These are phyloP conservation scores for Andricus grossulariae DNA, from an alignment of 1,140 invertebrate genomes.

Conservation along the genomic window DNA sequence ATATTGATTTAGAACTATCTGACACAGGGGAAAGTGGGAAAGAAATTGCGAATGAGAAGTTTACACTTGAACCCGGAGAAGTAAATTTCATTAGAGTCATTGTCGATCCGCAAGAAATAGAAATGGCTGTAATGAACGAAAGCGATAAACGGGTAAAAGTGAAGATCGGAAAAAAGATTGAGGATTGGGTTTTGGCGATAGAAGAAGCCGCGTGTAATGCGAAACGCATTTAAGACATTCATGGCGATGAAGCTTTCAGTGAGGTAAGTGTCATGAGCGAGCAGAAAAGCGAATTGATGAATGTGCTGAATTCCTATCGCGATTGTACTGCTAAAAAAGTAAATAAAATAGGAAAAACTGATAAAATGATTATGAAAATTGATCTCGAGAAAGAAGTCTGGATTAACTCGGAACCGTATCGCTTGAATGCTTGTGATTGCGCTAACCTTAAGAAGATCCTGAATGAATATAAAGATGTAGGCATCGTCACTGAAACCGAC, in stretches of 20 bases:
- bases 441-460: constrained; percentile 22
- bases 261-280: background rate
- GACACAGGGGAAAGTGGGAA: no score
- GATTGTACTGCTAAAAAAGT: no score
- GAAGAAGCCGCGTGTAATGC: no score
- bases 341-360: no score
- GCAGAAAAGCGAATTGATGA: constrained; percentile 24
- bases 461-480: constrained; percentile 27
- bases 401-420: constrained; percentile 19
- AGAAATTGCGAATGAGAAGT: no score
- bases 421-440: constrained; percentile 25
- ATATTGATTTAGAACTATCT: no score
- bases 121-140: no score
- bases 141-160: no score
- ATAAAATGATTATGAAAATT: no score
- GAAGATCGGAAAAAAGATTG: background rate
- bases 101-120: no score
- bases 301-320: constrained; percentile 32
- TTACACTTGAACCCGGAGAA: no score
- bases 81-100: no score
- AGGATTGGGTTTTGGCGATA: background rate
- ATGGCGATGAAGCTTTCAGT: background rate
- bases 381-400: constrained; percentile 9
- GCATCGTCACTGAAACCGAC: constrained; percentile 31
- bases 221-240: background rate